Evolutionary conservation across 2,888 invertebrate species (phyloP).

Genomic region (Mongoloraphidia duomilia): DNA sequence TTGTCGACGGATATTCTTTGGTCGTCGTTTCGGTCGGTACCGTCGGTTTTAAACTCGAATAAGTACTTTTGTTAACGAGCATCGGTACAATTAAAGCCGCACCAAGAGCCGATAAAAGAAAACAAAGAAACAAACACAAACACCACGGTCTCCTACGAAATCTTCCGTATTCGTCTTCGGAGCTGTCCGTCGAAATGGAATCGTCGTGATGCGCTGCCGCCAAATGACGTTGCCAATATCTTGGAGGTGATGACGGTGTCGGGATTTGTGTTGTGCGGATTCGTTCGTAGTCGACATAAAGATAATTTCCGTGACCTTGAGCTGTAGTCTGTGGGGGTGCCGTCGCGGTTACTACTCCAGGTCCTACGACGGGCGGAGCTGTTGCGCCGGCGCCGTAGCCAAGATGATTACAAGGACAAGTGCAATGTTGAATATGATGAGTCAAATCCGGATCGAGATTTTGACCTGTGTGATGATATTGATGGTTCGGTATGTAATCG

Average conservation of each 20-base stretch:
- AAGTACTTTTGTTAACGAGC: constrained; percentile 21
- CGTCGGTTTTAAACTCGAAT: constrained; percentile 12
- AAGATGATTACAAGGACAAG: constrained; percentile 86
- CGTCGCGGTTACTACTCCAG: constrained; percentile 21
- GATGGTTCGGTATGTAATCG: background rate
- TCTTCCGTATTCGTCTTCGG: constrained; percentile 37
- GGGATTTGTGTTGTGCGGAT: constrained; percentile 29
- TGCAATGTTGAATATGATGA: constrained; percentile 77
- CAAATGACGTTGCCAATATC: constrained; percentile 5
- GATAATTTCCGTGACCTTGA: constrained; percentile 24
- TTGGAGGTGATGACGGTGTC: constrained; percentile 19
- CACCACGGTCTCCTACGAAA: constrained; percentile 31
- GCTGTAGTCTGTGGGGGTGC: constrained; percentile 21
- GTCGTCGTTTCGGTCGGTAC: constrained; percentile 31
- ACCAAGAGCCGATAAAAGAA: constrained; percentile 41
- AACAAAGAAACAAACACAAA: constrained; percentile 41
- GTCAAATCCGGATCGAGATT: constrained; percentile 65
- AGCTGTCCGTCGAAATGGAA: constrained; percentile 27
- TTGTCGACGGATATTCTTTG: constrained; percentile 22
- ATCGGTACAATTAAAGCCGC: constrained; percentile 44
- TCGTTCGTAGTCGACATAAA: constrained; percentile 5
- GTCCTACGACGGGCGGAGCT: constrained; percentile 10
- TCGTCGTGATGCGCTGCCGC: background rate
- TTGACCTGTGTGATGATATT: background rate
- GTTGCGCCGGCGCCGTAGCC: constrained; percentile 50